Base-by-base conservation (phyloP, 2,113 vertebrate species). In the Thymallus thymallus region DNA sequence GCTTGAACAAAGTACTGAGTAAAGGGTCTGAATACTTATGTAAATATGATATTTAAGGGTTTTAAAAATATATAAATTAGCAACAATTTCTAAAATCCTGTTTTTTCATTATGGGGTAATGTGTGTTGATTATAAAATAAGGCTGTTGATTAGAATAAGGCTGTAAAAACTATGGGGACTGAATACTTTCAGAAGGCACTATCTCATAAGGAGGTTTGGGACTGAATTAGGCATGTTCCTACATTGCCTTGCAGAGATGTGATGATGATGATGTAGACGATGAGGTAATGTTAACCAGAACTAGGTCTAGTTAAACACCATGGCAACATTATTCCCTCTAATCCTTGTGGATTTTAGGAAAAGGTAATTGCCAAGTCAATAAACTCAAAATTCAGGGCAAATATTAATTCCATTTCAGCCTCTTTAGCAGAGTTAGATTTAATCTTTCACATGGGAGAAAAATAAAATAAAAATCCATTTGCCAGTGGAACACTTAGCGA, bases 401-500 rank as follows among this genome's bases (percentile, higher is more conserved):
- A 80, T 82, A 73, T 79, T 67, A 9, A 67, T 82, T 80, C 62
- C 18, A 45, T 84, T 71, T 62, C 77, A 76, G 65, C 66, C 29
- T 24, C 23, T 77, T 84, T 87, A 78, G 63, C 51, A 69, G 24
- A 55, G 61, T 67, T 72, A 69, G 63, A 80, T 78, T 81, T 75
- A 88, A 88, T 90, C 85, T 77, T 81, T 87, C 73, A 48, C 70
- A 64, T 35, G 70, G 68, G 56, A 71, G 13, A 32, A 72, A 64
- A 71, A 81, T n/a, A n/a, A n/a, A n/a, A n/a, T n/a, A 75, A 76
- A 79, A 82, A 41, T 82, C 71, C 13, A 76, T 88, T 89, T 86
- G 75, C 85, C 85, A 87, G 80, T 64, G 72, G 75, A 85, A 80
- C 88, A 88, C 86, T 91, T 87, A 79, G 73, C n/a, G 2, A 79